These are phyloP conservation scores for Ylistrum balloti DNA, from an alignment of 1,140 invertebrate genomes.

Conservation along the genomic window DNA sequence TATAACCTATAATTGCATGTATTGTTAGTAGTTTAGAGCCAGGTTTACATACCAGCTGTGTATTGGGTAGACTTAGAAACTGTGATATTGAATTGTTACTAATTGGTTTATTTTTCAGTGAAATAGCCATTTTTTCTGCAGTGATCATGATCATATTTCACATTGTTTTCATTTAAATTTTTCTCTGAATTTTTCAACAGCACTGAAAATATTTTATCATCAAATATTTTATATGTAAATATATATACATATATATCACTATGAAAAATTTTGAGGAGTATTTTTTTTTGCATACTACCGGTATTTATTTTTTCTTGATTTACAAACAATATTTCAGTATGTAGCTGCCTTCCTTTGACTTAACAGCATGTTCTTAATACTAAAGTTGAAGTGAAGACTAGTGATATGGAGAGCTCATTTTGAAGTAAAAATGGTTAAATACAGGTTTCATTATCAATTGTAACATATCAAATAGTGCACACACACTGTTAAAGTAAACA, in stretches of 20 bases:
- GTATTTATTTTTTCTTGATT: not conserved
- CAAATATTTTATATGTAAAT: not conserved
- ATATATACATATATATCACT: too few relatives aligned
- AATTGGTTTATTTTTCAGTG: not conserved
- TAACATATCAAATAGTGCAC: constrained; percentile 6
- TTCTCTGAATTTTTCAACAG: not conserved
- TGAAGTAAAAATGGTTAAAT: not conserved
- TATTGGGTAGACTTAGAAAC: not conserved
- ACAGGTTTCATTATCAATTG: not conserved
- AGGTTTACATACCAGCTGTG: not conserved
- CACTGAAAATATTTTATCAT: not conserved
- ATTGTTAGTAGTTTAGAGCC: not conserved
- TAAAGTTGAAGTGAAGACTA: not conserved
- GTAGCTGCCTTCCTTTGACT: not conserved
- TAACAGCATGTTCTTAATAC: constrained; percentile 22
- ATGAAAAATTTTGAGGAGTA: not conserved
- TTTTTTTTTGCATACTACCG: not conserved
- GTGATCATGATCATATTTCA: not conserved
- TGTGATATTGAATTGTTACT: not conserved
- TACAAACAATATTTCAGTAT: not conserved
- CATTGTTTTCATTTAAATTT: not conserved
- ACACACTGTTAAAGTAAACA: not conserved
- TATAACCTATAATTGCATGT: not conserved
- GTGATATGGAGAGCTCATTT: not conserved
- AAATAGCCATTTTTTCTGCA: not conserved